Conservation (phyloP, 2,797 vertebrate genomes). For the Catamblyrhynchus diadema region DNA sequence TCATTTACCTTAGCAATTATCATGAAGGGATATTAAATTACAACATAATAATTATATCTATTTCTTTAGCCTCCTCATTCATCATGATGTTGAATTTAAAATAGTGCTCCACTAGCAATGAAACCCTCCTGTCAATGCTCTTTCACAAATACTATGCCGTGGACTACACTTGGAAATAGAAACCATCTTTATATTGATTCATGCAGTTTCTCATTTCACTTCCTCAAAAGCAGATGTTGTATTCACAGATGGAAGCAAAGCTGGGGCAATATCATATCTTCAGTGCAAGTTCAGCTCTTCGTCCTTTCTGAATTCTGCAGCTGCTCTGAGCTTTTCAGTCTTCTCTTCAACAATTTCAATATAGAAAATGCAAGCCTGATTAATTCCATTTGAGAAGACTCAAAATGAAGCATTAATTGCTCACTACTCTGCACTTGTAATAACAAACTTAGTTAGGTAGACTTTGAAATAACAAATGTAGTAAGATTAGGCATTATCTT, state of each 20-base stretch:
- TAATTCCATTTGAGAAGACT: slow-evolving; percentile 51
- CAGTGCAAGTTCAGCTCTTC: slow-evolving; percentile 43
- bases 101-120: not conserved
- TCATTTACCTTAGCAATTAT: not conserved
- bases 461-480: slow-evolving; percentile 40
- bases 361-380: slow-evolving; percentile 54
- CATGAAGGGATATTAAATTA: not conserved
- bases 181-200: slow-evolving; percentile 29
- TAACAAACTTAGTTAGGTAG: slow-evolving; percentile 56
- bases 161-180: slow-evolving; percentile 29
- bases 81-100: not conserved
- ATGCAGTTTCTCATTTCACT: slow-evolving; percentile 42
- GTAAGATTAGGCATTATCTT: slow-evolving; percentile 57
- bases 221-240: slow-evolving; percentile 58
- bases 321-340: slow-evolving; percentile 51
- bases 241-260: slow-evolving; percentile 53
- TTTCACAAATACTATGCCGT: not conserved
- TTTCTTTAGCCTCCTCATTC: not conserved
- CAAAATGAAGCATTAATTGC: slow-evolving; percentile 44
- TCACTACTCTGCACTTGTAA: slow-evolving; percentile 24
- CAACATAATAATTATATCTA: not conserved
- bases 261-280: slow-evolving; percentile 28
- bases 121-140: not conserved
- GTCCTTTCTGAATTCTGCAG: slow-evolving; percentile 46
- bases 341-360: slow-evolving; percentile 39